phyloP scores from a whole-genome alignment of 2,113 vertebrate genomes.

The Colossoma macropomum region DNA sequence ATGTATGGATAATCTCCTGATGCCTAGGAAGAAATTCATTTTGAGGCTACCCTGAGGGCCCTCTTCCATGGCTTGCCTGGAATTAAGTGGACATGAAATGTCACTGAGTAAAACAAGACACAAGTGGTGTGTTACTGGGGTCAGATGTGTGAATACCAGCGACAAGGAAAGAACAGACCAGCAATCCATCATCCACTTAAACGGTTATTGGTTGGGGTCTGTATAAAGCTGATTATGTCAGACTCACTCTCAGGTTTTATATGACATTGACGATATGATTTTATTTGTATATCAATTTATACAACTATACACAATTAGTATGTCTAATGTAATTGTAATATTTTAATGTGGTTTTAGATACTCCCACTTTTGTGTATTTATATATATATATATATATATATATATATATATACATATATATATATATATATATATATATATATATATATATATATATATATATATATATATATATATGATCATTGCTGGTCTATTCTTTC shows the following conservation, averaged over 20 bases:
- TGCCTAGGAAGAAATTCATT: background rate
- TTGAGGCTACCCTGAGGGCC: background rate
- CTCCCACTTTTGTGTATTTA: too few species aligned
- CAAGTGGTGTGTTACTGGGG: background rate
- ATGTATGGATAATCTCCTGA: background rate
- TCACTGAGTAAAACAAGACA: slow-evolving; percentile 4
- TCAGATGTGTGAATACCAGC: slow-evolving; percentile 5
- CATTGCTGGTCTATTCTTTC: slow-evolving; percentile 18
- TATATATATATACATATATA: too few species aligned
- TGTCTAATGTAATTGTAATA: too few species aligned
- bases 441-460: too few species aligned
- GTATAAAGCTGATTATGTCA: slow-evolving; percentile 38
- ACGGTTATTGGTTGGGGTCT: slow-evolving; percentile 4
- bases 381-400: too few species aligned
- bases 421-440: too few species aligned
- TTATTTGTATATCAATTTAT: too few species aligned
- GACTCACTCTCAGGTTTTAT: too few species aligned
- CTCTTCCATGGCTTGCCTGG: background rate
- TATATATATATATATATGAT: too few species aligned
- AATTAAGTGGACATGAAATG: background rate
- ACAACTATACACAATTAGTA: too few species aligned
- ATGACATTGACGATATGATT: too few species aligned
- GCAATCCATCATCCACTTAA: slow-evolving; percentile 36
- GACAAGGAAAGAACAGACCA: slow-evolving; percentile 13
- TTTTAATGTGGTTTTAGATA: too few species aligned